These are phyloP conservation scores for roundworm (Caenorhabditis elegans) DNA, from an alignment of 1,140 invertebrate genomes.

Conservation along the genomic window DNA sequence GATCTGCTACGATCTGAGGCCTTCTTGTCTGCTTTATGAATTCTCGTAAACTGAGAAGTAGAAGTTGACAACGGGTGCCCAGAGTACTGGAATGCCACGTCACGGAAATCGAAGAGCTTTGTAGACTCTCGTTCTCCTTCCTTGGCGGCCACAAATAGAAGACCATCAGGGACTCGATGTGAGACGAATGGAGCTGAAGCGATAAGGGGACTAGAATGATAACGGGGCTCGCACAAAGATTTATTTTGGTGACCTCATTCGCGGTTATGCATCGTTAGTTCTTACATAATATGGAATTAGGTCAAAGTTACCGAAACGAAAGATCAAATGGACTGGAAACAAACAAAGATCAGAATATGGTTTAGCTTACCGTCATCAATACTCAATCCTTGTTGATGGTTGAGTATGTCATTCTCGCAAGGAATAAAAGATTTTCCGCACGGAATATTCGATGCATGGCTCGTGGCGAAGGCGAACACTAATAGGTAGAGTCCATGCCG, in stretches of 20 bases:
- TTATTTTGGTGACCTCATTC: too few relatives aligned
- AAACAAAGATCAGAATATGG: neutral
- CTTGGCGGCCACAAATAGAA: conserved; percentile 43
- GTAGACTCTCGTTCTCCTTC: conserved; percentile 41
- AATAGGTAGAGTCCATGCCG: conserved; percentile 19
- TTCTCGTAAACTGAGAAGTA: conserved; percentile 41
- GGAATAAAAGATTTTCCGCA: conserved; percentile 48
- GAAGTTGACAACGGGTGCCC: conserved; percentile 37
- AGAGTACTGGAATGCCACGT: conserved; percentile 34
- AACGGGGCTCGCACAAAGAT: too few relatives aligned
- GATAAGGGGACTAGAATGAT: neutral
- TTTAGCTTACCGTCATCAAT: neutral
- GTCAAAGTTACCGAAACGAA: neutral
- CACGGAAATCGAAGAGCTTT: conserved; percentile 35
- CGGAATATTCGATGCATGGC: conserved; percentile 42
- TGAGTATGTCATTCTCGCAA: conserved; percentile 36
- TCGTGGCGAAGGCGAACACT: neutral
- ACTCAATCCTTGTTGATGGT: conserved; percentile 12
- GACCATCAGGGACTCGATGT: conserved; percentile 35
- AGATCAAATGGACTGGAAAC: neutral
- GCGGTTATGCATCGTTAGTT: too few relatives aligned
- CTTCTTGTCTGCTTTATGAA: conserved; percentile 42
- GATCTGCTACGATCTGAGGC: conserved; percentile 40
- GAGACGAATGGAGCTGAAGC: conserved; percentile 31
- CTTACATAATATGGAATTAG: neutral